Evolutionary conservation across 1,140 invertebrate species (phyloP).

Genomic region (Meloidogyne hapla): DNA sequence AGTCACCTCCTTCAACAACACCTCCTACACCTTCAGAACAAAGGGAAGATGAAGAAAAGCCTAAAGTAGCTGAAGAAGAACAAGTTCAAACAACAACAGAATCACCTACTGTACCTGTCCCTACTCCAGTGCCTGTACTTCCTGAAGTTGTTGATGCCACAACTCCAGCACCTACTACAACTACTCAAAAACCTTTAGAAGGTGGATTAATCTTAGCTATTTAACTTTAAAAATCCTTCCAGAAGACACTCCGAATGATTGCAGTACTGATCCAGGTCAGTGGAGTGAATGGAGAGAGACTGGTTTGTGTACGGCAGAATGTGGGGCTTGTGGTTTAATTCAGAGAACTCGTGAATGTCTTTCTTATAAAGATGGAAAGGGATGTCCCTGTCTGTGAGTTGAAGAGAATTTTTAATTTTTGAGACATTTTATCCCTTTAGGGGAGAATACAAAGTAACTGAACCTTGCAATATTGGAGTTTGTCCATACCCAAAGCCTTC

Average conservation of each 20-base stretch:
- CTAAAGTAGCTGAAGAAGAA: neutral
- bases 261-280: constrained; percentile 19
- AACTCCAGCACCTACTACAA: neutral
- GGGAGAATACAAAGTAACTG: constrained; percentile 49
- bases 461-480: constrained; percentile 49
- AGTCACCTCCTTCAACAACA: neutral
- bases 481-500: constrained; percentile 47
- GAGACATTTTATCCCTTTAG: constrained; percentile 27
- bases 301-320: constrained; percentile 36
- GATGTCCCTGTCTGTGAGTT: constrained; percentile 46
- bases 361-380: constrained; percentile 45
- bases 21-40: neutral
- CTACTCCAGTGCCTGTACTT: neutral
- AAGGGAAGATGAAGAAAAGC: neutral
- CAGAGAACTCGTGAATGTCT: constrained; percentile 43
- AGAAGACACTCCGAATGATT: neutral
- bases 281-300: constrained; percentile 44
- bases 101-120: neutral
- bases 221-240: no score
- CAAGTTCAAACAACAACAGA: constrained; percentile 2
- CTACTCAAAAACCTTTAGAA: neutral
- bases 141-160: neutral
- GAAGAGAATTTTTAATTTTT: neutral
- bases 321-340: constrained; percentile 48
- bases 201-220: no score